Base-by-base conservation (phyloP, 1,140 invertebrate species). In the Archivesica marissinica region DNA sequence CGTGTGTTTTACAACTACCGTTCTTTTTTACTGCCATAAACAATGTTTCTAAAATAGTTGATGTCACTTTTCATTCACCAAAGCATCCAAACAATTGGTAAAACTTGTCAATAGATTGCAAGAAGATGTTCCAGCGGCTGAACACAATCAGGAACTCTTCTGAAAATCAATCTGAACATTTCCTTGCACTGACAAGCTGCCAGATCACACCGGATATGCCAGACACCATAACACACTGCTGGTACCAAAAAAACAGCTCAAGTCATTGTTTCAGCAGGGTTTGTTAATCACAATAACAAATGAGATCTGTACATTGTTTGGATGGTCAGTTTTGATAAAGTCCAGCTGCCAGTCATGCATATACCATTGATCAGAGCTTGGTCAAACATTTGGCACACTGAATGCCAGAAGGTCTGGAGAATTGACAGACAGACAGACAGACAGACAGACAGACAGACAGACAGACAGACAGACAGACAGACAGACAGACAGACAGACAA, bases 281-380 rank as follows among this genome's bases (percentile, higher is more conserved):
- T 64, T 30, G 30, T 64, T 64, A 64, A 64, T 64, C 38, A 7
- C 30, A 64, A 35, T 64, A 33, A 64, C 59, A 64, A 64, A 64
- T 64, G 59, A 28, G 13, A 3, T 64, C 38, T 33, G 17, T 30
- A 64, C 33, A 64, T 25, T 35, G 38, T 64, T 35, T 59, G 33
- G 9, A 28, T 35, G 59, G 59, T 35, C 59, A 64, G 59, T 35
- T 64, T 15, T 64, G 59, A 64, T 35, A 64, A 64, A 35, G 30
- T 64, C 59, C 59, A 64, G 59, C 33, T 4, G 38, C 25, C 28
- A n/a, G n/a, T n/a, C n/a, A n/a, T n/a, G n/a, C n/a, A n/a, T n/a
- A n/a, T n/a, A n/a, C n/a, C n/a, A n/a, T n/a, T n/a, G n/a, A n/a
- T n/a, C n/a, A n/a, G n/a, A n/a, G n/a, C n/a, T n/a, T n/a, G n/a